Conservation (phyloP, 2,797 vertebrate genomes). For the Mycteria americana region DNA sequence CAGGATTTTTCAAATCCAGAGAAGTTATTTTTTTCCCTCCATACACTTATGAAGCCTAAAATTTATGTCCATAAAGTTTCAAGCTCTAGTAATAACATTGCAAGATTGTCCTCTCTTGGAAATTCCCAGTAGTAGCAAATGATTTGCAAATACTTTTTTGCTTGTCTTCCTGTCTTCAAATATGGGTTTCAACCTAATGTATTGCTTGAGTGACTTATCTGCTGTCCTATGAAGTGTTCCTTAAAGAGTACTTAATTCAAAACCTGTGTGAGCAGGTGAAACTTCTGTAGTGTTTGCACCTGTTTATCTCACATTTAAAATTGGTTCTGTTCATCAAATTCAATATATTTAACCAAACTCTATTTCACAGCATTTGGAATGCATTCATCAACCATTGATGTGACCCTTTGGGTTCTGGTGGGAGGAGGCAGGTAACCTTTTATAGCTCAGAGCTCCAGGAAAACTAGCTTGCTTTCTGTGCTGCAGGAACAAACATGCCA, state of each 20-base stretch:
- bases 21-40: background rate
- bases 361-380: background rate
- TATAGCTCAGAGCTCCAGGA: background rate
- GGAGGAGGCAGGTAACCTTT: background rate
- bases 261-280: background rate
- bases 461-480: constrained; percentile 9
- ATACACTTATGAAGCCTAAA: background rate
- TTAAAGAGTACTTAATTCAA: background rate
- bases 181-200: background rate
- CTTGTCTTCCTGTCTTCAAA: background rate
- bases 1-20: background rate
- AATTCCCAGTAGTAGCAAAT: background rate
- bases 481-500: background rate
- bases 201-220: background rate
- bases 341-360: background rate
- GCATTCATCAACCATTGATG: background rate
- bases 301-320: background rate
- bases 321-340: background rate
- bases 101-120: background rate
- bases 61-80: background rate
- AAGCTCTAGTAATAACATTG: background rate
- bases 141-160: background rate
- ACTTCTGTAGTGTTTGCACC: background rate
- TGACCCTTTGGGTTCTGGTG: background rate
- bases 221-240: background rate